Percentiles rank a stretch among this genome's conserved stretches.
phyloP scores from a whole-genome alignment of 1,140 invertebrate species.

The Nixonia krombeini region DNA sequence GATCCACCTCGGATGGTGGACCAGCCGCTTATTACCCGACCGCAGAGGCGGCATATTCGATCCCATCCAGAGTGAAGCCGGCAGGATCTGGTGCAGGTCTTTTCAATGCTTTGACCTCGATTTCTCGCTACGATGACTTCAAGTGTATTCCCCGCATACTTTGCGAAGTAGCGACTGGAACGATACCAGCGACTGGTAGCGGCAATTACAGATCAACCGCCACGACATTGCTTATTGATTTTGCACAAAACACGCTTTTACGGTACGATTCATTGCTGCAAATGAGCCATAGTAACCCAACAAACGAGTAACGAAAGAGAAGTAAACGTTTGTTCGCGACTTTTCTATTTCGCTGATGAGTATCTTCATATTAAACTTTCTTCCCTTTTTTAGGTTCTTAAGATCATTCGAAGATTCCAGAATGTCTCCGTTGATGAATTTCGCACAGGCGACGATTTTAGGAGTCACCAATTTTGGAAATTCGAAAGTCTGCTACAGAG shows the following conservation, averaged over 20 bases:
- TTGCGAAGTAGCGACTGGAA: constrained; percentile 81
- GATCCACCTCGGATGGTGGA: constrained; percentile 24
- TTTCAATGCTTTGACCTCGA: constrained; percentile 77
- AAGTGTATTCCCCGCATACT: constrained; percentile 83
- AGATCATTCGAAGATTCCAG: too few relatives aligned
- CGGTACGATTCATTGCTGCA: too few relatives aligned
- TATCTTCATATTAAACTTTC: too few relatives aligned
- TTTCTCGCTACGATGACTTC: constrained; percentile 81
- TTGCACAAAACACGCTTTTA: constrained; percentile 76
- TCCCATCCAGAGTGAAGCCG: constrained; percentile 30
- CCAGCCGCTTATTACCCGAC: constrained; percentile 41
- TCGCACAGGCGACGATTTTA: constrained; percentile 80
- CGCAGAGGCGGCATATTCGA: constrained; percentile 39
- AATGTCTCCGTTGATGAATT: constrained; percentile 77
- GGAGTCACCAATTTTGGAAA: constrained; percentile 78
- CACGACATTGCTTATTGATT: constrained; percentile 37
- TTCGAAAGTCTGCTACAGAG: constrained; percentile 74
- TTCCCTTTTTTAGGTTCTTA: too few relatives aligned
- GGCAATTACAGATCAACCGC: constrained; percentile 38
- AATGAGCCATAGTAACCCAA: too few relatives aligned
- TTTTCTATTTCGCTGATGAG: too few relatives aligned
- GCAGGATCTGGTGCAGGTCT: constrained; percentile 56
- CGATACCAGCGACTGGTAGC: constrained; percentile 69
- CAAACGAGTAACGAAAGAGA: too few relatives aligned
- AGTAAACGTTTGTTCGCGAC: too few relatives aligned